Base-by-base conservation (phyloP, 1,140 invertebrate genomes). In the Oppia nitens region DNA sequence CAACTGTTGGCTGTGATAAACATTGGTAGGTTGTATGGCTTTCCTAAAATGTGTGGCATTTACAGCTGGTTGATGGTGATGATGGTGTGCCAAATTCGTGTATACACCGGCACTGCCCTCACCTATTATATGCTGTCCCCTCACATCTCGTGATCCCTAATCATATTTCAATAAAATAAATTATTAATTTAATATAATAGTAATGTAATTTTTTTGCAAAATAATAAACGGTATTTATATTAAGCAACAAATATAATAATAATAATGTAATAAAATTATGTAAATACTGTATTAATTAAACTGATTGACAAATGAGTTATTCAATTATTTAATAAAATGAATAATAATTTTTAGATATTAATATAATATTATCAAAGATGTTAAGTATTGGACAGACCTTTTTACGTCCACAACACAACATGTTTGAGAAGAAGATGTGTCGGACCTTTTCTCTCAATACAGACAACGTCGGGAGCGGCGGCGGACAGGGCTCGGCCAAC, bases 381-480 rank as follows among this genome's bases (percentile, higher is more conserved):
- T 25, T n/a, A 21, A 3, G 12, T 2, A 50, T 52, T 21, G 28
- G 6, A 56, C 61, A 60, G 51, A 69, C 68, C 67, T 69, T 69
- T 66, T 65, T 67, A 54, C 68, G 63, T 53, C 68, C 68, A 63
- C 68, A 69, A 61, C 68, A 69, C 52, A 69, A 65, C 68, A 69
- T 69, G 51, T 66, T 66, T 60, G 64, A 59, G 62, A 40, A 6
- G 17, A 40, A 40, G 32, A 40, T 40, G 32, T 40, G 6, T 40
- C 17, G 6, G 6, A 40, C 32, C 32, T 40, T 40, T 40, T 40
- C 32, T 40, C 32, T 6, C 6, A 40, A 40, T 40, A 9, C 6
- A 9, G 32, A 40, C 32, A 40, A 40, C 32, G 32, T 9, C 32
- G 17, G n/a, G n/a, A n/a, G 32, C 6, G 32, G 32, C 32, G 32